phyloP scores from a whole-genome alignment of 2,888 invertebrate species.

The Aspidapion aeneum region DNA sequence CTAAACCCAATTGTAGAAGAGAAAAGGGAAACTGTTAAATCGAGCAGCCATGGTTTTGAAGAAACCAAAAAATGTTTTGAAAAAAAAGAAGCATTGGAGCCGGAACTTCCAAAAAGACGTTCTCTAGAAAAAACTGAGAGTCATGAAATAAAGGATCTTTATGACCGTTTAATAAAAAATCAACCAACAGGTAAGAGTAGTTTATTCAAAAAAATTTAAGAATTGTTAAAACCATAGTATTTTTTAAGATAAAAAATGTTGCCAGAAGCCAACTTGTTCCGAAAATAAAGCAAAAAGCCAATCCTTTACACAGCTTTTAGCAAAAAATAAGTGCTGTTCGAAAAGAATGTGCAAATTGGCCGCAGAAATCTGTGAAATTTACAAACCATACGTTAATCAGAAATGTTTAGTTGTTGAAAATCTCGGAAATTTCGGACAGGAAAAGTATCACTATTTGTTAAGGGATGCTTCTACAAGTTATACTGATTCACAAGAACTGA shows the following conservation, averaged over 20 bases:
- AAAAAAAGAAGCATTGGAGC: too few species aligned
- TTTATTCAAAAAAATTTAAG: too few species aligned
- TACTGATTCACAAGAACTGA: background rate
- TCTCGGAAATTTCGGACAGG: background rate
- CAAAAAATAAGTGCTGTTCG: conserved; percentile 13
- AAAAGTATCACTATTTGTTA: background rate
- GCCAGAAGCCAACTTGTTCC: conserved; percentile 6
- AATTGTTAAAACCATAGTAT: too few species aligned
- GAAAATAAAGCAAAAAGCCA: conserved; percentile 14
- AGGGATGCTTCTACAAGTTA: background rate
- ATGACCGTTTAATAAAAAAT: too few species aligned
- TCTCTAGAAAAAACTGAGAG: too few species aligned
- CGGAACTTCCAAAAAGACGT: too few species aligned
- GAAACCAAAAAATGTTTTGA: too few species aligned
- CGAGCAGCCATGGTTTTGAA: too few species aligned
- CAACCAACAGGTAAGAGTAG: too few species aligned
- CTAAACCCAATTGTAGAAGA: too few species aligned
- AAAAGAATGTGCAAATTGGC: conserved; percentile 14
- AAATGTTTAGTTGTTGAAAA: background rate
- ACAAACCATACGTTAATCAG: conserved; percentile 17
- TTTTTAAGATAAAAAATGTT: conserved; percentile 2
- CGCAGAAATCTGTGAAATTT: conserved; percentile 22
- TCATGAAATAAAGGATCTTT: too few species aligned
- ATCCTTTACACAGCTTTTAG: conserved; percentile 9
- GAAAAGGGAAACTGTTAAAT: too few species aligned